Evolutionary conservation across 1,140 invertebrate species (phyloP).

Genomic region (Drosophila lacertosa): DNA sequence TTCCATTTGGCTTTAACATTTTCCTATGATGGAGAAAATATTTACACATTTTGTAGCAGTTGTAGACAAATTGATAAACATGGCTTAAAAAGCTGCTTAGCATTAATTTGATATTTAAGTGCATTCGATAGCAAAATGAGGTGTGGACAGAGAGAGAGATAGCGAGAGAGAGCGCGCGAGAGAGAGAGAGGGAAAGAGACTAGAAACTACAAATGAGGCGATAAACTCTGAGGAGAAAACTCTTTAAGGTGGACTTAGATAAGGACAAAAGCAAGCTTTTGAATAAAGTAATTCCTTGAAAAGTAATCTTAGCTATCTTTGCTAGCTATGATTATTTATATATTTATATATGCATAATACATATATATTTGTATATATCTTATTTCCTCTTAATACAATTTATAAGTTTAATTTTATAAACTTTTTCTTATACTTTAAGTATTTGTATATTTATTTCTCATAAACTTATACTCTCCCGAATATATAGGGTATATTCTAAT

Average conservation of each 20-base stretch:
- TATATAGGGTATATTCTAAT: too few relatives aligned
- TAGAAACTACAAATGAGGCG: slow-evolving; percentile 3
- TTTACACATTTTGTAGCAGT: slow-evolving; percentile 48
- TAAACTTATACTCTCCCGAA: too few relatives aligned
- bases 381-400: too few relatives aligned
- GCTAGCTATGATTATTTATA: too few relatives aligned
- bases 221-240: neutral
- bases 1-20: slow-evolving; percentile 83
- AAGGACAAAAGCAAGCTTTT: too few relatives aligned
- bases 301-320: too few relatives aligned
- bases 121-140: slow-evolving; percentile 26
- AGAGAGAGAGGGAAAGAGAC: neutral
- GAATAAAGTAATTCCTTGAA: too few relatives aligned
- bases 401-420: too few relatives aligned
- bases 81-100: neutral
- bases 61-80: slow-evolving; percentile 10
- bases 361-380: too few relatives aligned
- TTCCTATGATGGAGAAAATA: slow-evolving; percentile 78
- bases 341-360: too few relatives aligned
- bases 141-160: neutral
- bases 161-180: neutral
- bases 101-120: slow-evolving; percentile 13
- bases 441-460: too few relatives aligned
- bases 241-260: neutral
- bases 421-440: too few relatives aligned